Percentiles rank a stretch among this genome's conserved stretches.
Conservation (phyloP, 2,797 vertebrate genomes). For the Falco berigora region DNA sequence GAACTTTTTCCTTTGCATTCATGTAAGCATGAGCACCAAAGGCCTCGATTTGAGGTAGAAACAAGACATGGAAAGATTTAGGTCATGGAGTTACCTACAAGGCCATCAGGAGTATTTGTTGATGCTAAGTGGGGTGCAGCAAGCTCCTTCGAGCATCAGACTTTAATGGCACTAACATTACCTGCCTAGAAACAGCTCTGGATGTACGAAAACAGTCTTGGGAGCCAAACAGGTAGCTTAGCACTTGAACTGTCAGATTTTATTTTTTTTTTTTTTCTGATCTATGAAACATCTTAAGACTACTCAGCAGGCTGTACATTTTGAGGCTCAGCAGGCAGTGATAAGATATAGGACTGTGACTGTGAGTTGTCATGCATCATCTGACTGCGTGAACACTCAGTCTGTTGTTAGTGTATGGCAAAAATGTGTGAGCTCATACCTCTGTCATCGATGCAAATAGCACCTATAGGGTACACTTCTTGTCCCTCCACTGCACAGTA, state of each 20-base stretch:
- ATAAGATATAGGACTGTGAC: not conserved
- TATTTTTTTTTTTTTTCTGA: not conserved
- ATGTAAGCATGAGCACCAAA: not conserved
- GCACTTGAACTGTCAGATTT: not conserved
- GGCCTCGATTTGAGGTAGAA: not conserved
- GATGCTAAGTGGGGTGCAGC: not conserved
- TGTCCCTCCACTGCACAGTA: not conserved
- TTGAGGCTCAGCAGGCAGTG: not conserved
- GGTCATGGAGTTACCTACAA: not conserved
- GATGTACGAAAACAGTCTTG: not conserved
- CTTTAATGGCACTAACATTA: not conserved
- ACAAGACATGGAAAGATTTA: not conserved
- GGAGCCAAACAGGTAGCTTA: not conserved
- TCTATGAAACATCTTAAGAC: not conserved
- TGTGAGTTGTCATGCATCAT: not conserved
- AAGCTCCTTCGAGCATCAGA: not conserved
- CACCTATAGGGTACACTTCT: not conserved
- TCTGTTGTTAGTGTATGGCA: not conserved
- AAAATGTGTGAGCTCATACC: not conserved
- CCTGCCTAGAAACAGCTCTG: not conserved
- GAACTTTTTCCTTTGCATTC: not conserved
- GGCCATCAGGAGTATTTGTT: not conserved
- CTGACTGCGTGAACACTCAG: not conserved
- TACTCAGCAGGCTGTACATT: not conserved
- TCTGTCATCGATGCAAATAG: not conserved